Percentiles rank a stretch among this genome's conserved stretches.
phyloP scores from a whole-genome alignment of 2,113 vertebrate species.

The Urocolius indicus region DNA sequence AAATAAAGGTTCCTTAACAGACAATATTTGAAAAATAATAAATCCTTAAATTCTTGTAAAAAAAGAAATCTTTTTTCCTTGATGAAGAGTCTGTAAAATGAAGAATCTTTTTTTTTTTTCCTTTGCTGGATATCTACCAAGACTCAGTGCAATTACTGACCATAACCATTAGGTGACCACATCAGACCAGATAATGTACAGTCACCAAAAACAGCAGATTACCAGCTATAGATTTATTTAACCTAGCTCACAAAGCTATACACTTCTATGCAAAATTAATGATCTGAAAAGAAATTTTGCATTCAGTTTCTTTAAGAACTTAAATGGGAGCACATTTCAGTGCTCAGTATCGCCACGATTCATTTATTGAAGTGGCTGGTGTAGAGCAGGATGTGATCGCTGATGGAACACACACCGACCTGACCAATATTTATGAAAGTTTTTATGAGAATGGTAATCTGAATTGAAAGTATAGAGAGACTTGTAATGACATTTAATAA shows the following conservation, averaged over 20 bases:
- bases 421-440: background rate
- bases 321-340: background rate
- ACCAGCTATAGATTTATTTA: background rate
- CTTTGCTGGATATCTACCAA: background rate
- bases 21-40: background rate
- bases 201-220: background rate
- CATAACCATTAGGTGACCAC: slow-evolving; percentile 75
- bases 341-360: background rate
- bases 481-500: slow-evolving; percentile 56
- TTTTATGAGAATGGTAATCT: background rate
- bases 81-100: background rate
- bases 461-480: background rate
- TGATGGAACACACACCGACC: background rate
- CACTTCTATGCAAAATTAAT: background rate
- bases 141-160: slow-evolving; percentile 53
- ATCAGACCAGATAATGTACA: slow-evolving; percentile 70
- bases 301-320: background rate
- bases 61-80: too few species aligned
- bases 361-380: background rate
- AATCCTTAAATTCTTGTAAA: too few species aligned
- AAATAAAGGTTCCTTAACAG: background rate
- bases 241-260: background rate
- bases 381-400: too few species aligned
- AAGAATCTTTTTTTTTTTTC: too few species aligned
- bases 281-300: background rate